Conservation (phyloP, 2,113 vertebrate genomes). For the Lepisosteus oculatus region DNA sequence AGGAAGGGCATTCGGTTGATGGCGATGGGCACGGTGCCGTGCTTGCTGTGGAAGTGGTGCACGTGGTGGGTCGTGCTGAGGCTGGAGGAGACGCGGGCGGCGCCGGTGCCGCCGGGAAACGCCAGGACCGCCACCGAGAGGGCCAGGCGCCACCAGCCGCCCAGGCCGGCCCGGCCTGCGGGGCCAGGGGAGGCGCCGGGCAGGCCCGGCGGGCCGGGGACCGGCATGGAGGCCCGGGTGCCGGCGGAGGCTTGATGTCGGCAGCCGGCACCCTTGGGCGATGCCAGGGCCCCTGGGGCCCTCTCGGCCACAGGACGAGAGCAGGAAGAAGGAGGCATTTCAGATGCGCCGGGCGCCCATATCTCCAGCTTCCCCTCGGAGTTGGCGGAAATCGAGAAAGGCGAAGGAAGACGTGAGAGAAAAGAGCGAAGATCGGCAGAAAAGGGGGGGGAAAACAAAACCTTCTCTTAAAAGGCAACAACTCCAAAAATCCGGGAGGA, state of each 20-base stretch:
- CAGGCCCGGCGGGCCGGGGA: conserved; percentile 42
- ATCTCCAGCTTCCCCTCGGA: conserved; percentile 27
- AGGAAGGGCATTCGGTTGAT: conserved; percentile 94
- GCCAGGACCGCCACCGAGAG: conserved; percentile 62
- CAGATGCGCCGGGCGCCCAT: conserved; percentile 51
- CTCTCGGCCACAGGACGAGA: conserved; percentile 48
- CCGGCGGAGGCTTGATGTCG: conserved; percentile 26
- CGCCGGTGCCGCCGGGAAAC: conserved; percentile 65
- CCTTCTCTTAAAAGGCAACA: neutral
- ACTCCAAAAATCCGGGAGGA: conserved; percentile 31
- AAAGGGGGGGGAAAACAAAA: neutral
- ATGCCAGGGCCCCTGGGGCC: conserved; percentile 38
- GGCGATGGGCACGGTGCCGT: conserved; percentile 86
- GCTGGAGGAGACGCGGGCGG: conserved; percentile 87
- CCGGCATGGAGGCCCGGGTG: conserved; percentile 52
- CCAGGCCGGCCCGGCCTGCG: conserved; percentile 51
- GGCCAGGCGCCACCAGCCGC: conserved; percentile 57
- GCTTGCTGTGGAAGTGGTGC: conserved; percentile 93
- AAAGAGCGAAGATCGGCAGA: neutral
- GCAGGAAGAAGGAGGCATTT: conserved; percentile 59
- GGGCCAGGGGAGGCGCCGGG: conserved; percentile 40
- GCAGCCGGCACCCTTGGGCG: neutral
- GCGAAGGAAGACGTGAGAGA: neutral
- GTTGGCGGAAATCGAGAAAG: neutral
- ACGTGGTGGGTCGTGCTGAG: conserved; percentile 93